Conservation (phyloP, 1,140 invertebrate genomes). For the Chironomus tepperi region DNA sequence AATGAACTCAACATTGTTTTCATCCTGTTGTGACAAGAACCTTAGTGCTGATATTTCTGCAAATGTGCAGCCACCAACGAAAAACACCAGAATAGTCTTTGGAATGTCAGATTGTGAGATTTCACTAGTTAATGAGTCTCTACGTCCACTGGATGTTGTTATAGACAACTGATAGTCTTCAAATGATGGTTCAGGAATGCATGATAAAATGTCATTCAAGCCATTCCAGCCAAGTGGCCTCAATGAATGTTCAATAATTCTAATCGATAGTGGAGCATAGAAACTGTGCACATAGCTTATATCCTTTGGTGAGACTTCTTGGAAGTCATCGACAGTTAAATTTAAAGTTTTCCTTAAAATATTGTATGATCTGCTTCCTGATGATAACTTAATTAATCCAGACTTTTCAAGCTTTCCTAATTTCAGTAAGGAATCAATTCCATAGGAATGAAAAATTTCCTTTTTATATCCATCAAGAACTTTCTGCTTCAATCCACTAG, state of each 20-base stretch:
- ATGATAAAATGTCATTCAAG: slow-evolving; percentile 50
- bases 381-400: slow-evolving; percentile 67
- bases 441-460: slow-evolving; percentile 87
- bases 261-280: slow-evolving; percentile 87
- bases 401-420: slow-evolving; percentile 82
- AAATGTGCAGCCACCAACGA: slow-evolving; percentile 93
- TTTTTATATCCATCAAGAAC: slow-evolving; percentile 85
- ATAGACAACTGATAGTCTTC: slow-evolving; percentile 49
- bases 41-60: slow-evolving; percentile 89
- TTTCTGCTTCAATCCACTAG: slow-evolving; percentile 85
- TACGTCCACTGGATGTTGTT: slow-evolving; percentile 41
- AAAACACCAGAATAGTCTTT: slow-evolving; percentile 83
- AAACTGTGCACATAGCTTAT: slow-evolving; percentile 90
- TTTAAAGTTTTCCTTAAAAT: slow-evolving; percentile 65
- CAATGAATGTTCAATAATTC: slow-evolving; percentile 77
- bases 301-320: slow-evolving; percentile 75
- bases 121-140: slow-evolving; percentile 53
- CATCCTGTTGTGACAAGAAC: slow-evolving; percentile 86
- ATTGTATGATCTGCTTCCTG: slow-evolving; percentile 56
- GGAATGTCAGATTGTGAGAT: slow-evolving; percentile 58
- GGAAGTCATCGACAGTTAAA: slow-evolving; percentile 78
- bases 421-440: slow-evolving; percentile 74
- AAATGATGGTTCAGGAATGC: slow-evolving; percentile 49
- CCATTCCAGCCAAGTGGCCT: slow-evolving; percentile 54
- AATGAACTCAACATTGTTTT: slow-evolving; percentile 84